Conservation (phyloP, 2,797 vertebrate genomes). For the Sciaenops ocellatus region DNA sequence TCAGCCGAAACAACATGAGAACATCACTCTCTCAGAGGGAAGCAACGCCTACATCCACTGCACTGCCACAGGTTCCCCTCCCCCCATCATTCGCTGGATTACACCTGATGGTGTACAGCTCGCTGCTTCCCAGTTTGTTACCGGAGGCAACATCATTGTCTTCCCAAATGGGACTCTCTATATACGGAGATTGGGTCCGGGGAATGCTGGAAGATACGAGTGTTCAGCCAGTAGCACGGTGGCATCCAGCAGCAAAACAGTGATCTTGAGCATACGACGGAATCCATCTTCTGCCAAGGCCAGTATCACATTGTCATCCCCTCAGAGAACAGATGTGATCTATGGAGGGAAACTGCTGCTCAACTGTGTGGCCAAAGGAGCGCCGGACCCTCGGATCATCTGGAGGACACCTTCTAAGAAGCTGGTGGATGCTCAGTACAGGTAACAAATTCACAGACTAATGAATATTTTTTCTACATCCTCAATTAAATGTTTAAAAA, state of each 20-base stretch:
- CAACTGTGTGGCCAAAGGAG: conserved; percentile 90
- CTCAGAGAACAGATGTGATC: conserved; percentile 86
- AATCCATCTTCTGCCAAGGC: conserved; percentile 81
- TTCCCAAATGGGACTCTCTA: conserved; percentile 94
- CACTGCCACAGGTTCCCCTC: conserved; percentile 86
- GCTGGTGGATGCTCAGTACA: conserved; percentile 91
- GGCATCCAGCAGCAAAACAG: conserved; percentile 84
- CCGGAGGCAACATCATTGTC: conserved; percentile 85
- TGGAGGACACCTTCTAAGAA: conserved; percentile 94
- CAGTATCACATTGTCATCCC: conserved; percentile 87
- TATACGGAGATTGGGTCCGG: conserved; percentile 78
- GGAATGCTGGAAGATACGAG: conserved; percentile 88
- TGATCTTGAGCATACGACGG: conserved; percentile 84
- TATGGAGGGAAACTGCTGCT: conserved; percentile 88
- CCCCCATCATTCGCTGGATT: conserved; percentile 87
- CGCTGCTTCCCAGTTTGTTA: conserved; percentile 85
- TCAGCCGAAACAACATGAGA: conserved; percentile 86
- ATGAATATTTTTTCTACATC: not conserved
- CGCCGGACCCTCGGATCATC: conserved; percentile 90
- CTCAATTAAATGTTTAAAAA: not conserved
- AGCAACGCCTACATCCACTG: conserved; percentile 88
- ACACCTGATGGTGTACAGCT: conserved; percentile 86
- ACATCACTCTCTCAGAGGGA: conserved; percentile 84
- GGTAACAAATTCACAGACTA: conserved; percentile 78
- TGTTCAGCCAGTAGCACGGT: conserved; percentile 89